These are phyloP conservation scores for Stomorhina lunata DNA, from an alignment of 2,888 invertebrate genomes.

Conservation along the genomic window DNA sequence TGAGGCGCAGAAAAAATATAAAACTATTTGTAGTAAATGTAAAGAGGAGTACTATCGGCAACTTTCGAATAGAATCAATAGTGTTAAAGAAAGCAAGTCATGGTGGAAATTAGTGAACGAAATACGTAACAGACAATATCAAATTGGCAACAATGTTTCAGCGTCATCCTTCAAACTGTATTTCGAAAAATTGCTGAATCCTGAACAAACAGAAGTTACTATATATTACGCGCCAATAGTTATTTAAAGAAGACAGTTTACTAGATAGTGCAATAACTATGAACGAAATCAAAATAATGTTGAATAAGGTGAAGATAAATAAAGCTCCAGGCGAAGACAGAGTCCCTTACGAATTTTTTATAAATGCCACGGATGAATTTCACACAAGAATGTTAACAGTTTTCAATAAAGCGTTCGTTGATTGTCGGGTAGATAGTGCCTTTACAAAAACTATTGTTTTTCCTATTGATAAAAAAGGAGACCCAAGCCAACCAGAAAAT, in stretches of 20 bases:
- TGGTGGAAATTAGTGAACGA: background rate
- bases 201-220: no score
- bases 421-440: background rate
- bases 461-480: no score
- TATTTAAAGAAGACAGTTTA: background rate
- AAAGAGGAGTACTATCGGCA: no score
- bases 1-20: no score
- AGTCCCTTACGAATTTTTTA: slow-evolving; percentile 17
- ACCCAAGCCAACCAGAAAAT: background rate
- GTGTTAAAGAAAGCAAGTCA: background rate
- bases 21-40: no score
- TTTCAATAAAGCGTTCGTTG: no score
- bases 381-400: no score
- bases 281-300: no score
- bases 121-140: background rate
- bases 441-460: background rate
- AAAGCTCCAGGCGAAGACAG: slow-evolving; percentile 25
- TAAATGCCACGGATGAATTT: slow-evolving; percentile 1
- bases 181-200: background rate
- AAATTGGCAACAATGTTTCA: background rate
- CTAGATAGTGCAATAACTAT: background rate
- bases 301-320: background rate
- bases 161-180: background rate
- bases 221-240: background rate
- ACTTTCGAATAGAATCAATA: no score